A percentile compares a stretch with the other conserved stretches of the same genome.
Conservation (phyloP, 2,113 vertebrate genomes). For the Microcebus lehilahytsara region DNA sequence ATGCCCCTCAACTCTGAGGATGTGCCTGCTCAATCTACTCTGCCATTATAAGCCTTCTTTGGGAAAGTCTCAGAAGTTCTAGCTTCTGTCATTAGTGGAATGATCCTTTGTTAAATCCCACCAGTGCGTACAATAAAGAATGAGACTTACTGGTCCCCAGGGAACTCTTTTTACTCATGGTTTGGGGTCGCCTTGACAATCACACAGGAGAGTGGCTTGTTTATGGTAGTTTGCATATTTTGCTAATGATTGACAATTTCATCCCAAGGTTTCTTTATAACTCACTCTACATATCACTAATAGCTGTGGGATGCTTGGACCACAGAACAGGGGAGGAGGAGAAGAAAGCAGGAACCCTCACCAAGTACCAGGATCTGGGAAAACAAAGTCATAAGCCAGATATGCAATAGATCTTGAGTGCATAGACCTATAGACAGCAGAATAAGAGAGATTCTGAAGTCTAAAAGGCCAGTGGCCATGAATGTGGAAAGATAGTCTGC, state of each 20-base stretch:
- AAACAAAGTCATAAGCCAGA: neutral
- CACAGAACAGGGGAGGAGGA: neutral
- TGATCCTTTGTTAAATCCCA: conserved; percentile 39
- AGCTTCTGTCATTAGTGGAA: conserved; percentile 8
- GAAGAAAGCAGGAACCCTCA: neutral
- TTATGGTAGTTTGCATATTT: conserved; percentile 60
- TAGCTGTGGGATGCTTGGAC: neutral
- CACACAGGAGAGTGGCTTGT: conserved; percentile 2
- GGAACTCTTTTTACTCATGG: conserved; percentile 44
- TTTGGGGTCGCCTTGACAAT: conserved; percentile 20
- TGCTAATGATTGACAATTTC: conserved; percentile 60
- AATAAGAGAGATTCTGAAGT: neutral
- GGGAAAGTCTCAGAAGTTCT: neutral
- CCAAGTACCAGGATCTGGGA: neutral
- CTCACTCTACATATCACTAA: conserved; percentile 45
- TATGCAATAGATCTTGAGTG: neutral
- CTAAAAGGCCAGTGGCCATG: neutral
- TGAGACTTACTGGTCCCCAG: conserved; percentile 14
- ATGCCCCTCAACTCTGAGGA: neutral
- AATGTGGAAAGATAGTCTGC: neutral
- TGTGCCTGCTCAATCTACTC: neutral
- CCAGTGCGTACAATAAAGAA: conserved; percentile 11
- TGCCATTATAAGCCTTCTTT: neutral
- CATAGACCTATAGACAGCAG: neutral
- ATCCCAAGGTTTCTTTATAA: conserved; percentile 63